Base-by-base conservation (phyloP, 1,140 invertebrate species). In the Bathynomus jamesi region DNA sequence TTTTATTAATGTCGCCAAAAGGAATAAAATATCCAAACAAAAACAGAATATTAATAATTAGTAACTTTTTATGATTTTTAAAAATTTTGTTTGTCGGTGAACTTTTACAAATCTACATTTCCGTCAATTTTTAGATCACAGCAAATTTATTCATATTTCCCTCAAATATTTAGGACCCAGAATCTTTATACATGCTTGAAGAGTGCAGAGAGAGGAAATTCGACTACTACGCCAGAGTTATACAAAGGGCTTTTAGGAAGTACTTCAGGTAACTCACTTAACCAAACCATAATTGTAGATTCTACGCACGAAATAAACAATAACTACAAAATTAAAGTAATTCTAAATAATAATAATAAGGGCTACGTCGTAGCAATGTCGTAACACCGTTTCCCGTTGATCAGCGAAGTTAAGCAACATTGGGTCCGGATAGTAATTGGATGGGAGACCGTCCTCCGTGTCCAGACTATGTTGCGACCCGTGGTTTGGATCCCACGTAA, bases 201-300 rank as follows among this genome's bases (percentile, higher is more conserved):
- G 90, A 91, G 81, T 83, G 86, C 65, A 81, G 90, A 65, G 89
- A 91, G 73, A 82, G 89, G 70, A 88, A 88, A 79, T 91, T 87
- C 82, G 89, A 91, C 80, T 81, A 82, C 64, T 89, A 87, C 80
- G 89, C 90, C 0, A 81, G 89, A 77, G 81, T 89, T 3, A 89
- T 91, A 61, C 90, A 91, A 80, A 89, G 89, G 80, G 87, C 88
- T 0, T 91, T 89, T 79, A 85, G 87, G 69, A 86, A 87, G 74
- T 89, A 89, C 78, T 88, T 89, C 80, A 88, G 88, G 2, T 82
- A 83, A 28, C 28, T 70, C 28, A 0, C 13, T 5, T 4, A 17
- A 29, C 10, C 31, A 21, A 8, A 7, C 28, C n/a, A 11, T 2
- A 70, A 5, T 28, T 67, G 29, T 27, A 10, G 7, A n/a, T 8